Evolutionary conservation across 2,888 invertebrate species (phyloP).

Genomic region (Cetonia aurata): DNA sequence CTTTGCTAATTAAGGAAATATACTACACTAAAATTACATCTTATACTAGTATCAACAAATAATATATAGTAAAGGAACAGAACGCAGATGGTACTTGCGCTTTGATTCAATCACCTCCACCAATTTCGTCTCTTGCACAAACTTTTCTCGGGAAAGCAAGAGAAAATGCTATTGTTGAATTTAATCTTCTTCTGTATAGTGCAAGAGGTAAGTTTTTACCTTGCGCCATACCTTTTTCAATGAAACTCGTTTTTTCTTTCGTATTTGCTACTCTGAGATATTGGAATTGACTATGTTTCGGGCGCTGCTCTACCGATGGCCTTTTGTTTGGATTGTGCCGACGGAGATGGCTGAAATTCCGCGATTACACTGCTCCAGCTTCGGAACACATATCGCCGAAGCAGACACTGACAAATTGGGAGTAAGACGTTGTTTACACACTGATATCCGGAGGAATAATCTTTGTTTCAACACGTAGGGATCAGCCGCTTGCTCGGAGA

Average conservation of each 20-base stretch:
- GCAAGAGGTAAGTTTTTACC: neutral
- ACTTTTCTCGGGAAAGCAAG: neutral
- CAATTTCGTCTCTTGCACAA: neutral
- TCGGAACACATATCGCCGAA: conserved; percentile 5
- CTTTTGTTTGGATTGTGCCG: conserved; percentile 13
- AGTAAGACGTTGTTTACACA: conserved; percentile 34
- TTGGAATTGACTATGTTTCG: conserved; percentile 18
- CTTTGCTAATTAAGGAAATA: neutral
- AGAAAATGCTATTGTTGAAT: conserved; percentile 17
- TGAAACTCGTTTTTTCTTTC: conserved; percentile 10
- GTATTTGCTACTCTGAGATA: neutral
- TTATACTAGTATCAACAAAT: neutral
- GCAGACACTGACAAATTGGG: conserved; percentile 27
- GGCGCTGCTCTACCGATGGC: neutral
- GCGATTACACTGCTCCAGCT: conserved; percentile 6
- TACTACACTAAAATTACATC: no score
- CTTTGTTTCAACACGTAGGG: conserved; percentile 27
- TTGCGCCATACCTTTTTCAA: neutral
- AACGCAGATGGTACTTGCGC: conserved; percentile 13
- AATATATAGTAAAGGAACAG: neutral
- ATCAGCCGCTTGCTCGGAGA: no score
- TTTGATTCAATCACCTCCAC: conserved; percentile 26
- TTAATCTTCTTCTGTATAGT: conserved; percentile 29
- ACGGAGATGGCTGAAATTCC: conserved; percentile 12
- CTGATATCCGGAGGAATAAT: conserved; percentile 25